phyloP scores from a whole-genome alignment of 2,797 vertebrate genomes.

The Alcedo quadribrachys region DNA sequence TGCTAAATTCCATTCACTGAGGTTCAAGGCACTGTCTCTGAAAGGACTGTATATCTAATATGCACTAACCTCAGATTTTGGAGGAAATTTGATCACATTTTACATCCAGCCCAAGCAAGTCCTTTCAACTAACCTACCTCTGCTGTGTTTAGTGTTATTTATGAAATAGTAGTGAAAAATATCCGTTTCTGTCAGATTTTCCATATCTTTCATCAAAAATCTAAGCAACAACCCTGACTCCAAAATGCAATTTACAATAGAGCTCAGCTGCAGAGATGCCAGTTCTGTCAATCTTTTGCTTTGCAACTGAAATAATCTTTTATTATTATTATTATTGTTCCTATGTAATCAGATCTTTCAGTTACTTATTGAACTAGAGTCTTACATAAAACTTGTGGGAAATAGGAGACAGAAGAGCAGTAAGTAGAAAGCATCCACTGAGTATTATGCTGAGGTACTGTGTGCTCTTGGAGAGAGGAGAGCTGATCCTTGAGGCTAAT shows the following conservation, averaged over 20 bases:
- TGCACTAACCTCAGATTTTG: neutral
- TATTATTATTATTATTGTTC: neutral
- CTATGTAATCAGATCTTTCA: neutral
- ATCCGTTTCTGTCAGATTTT: neutral
- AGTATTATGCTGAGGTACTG: neutral
- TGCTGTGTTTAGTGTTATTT: neutral
- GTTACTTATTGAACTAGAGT: neutral
- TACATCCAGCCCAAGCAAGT: neutral
- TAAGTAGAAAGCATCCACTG: neutral
- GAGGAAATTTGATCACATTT: neutral
- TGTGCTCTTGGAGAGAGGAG: neutral
- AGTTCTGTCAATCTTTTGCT: neutral
- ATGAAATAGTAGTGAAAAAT: neutral
- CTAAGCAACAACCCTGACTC: neutral
- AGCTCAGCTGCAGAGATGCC: neutral
- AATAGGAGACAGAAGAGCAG: neutral
- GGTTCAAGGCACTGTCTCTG: neutral
- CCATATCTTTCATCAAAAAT: neutral
- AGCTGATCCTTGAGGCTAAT: neutral
- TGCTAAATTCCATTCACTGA: neutral
- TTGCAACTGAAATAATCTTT: neutral
- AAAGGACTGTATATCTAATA: neutral
- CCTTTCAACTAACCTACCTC: neutral
- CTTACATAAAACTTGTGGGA: neutral
- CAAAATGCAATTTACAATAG: neutral